Evolutionary conservation across 2,113 vertebrate genomes (phyloP).

Genomic region (Rhombomys opimus): DNA sequence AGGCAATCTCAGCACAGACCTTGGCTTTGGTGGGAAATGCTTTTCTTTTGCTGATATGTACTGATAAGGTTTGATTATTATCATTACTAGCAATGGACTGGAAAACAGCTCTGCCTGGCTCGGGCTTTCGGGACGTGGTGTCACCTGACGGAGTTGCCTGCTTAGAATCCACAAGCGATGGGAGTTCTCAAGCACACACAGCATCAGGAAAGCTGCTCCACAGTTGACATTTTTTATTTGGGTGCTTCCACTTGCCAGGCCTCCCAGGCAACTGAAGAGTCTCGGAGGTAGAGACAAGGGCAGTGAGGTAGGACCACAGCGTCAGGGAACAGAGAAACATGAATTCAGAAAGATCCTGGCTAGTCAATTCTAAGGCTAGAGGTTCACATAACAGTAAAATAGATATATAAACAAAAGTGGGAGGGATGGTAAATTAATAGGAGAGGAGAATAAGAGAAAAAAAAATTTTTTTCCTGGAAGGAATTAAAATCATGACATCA

Average conservation of each 20-base stretch:
- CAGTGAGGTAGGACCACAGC: slow-evolving; percentile 78
- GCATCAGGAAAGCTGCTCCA: slow-evolving; percentile 81
- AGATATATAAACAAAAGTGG: background rate
- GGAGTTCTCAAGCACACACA: slow-evolving; percentile 79
- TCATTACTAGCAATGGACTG: background rate
- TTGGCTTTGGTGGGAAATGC: slow-evolving; percentile 27
- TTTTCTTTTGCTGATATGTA: slow-evolving; percentile 21
- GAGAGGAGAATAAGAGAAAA: slow-evolving; percentile 11
- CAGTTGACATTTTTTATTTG: slow-evolving; percentile 79
- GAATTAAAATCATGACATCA: slow-evolving; percentile 83
- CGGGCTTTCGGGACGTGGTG: slow-evolving; percentile 9
- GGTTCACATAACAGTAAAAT: slow-evolving; percentile 77
- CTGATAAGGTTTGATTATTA: background rate
- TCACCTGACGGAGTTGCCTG: slow-evolving; percentile 84
- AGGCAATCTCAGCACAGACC: slow-evolving; percentile 16
- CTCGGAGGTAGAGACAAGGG: slow-evolving; percentile 83
- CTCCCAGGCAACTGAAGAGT: slow-evolving; percentile 85
- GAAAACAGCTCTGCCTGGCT: slow-evolving; percentile 58
- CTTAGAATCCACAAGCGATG: slow-evolving; percentile 76
- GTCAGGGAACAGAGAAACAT: slow-evolving; percentile 86
- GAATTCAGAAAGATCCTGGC: slow-evolving; percentile 80
- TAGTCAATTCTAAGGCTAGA: slow-evolving; percentile 81
- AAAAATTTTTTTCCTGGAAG: slow-evolving; percentile 55
- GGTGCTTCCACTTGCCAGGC: slow-evolving; percentile 84
- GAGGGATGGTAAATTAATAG: slow-evolving; percentile 61